Percentiles rank a stretch among this genome's conserved stretches.
These are phyloP conservation scores for Cybosia mesomella DNA, from an alignment of 2,888 invertebrate species.

Conservation along the genomic window DNA sequence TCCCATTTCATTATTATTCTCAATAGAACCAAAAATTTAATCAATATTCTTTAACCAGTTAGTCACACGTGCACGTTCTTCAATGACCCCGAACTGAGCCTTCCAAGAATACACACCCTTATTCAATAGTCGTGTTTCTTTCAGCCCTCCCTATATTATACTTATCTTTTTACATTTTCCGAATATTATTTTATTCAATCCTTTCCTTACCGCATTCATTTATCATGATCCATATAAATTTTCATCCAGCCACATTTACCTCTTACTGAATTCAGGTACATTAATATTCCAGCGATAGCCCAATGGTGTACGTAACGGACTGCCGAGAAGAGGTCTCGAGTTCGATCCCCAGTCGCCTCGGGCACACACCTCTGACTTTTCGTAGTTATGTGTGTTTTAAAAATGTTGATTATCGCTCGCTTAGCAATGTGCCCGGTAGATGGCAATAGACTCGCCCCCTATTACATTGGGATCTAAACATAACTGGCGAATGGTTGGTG, in stretches of 20 bases:
- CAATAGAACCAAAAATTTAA: neutral
- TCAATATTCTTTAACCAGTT: neutral
- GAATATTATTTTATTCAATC: constrained; percentile 32
- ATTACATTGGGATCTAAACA: no score
- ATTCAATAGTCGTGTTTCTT: constrained; percentile 34
- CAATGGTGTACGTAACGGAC: no score
- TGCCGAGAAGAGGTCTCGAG: no score
- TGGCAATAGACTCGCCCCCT: no score
- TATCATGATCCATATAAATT: constrained; percentile 32
- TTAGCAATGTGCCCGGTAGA: no score
- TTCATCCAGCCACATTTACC: constrained; percentile 9
- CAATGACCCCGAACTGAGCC: constrained; percentile 36
- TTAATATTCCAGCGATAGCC: no score
- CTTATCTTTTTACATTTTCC: constrained; percentile 25
- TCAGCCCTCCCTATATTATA: constrained; percentile 26
- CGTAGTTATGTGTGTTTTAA: no score
- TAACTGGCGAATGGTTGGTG: no score
- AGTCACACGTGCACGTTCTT: constrained; percentile 28
- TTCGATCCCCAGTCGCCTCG: no score
- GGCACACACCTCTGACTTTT: no score
- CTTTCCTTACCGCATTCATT: constrained; percentile 29
- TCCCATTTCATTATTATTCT: neutral
- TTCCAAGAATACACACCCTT: constrained; percentile 37
- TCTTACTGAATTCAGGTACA: constrained; percentile 5
- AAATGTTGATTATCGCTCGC: no score